These are phyloP conservation scores for Chloroclysta siterata DNA, from an alignment of 2,888 invertebrate genomes.

Conservation along the genomic window DNA sequence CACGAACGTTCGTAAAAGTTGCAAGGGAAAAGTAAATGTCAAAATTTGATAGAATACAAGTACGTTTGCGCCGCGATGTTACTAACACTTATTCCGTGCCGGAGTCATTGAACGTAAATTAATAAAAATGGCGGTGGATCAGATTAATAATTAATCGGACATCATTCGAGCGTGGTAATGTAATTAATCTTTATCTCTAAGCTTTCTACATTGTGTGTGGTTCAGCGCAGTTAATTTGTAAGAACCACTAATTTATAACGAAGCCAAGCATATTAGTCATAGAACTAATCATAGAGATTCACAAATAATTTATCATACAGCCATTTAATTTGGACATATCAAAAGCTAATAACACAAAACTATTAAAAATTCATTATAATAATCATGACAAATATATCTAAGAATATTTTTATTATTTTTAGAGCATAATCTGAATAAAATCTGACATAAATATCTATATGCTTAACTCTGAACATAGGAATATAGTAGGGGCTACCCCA, in stretches of 20 bases:
- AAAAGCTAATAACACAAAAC: background rate
- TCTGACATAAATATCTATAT: background rate
- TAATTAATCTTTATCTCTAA: constrained; percentile 45
- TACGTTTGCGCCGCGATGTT: constrained; percentile 26
- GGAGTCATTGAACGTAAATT: constrained; percentile 36
- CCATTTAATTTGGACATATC: too few relatives aligned
- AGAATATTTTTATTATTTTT: too few relatives aligned
- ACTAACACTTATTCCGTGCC: background rate
- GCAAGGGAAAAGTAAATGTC: constrained; percentile 33
- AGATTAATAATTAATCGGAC: constrained; percentile 43
- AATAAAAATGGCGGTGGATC: constrained; percentile 44
- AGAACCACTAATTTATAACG: background rate
- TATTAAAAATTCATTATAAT: too few relatives aligned
- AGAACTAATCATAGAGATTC: background rate
- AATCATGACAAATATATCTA: too few relatives aligned
- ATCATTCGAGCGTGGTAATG: constrained; percentile 40
- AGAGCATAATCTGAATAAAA: background rate
- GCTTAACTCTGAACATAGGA: background rate
- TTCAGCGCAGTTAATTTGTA: constrained; percentile 3
- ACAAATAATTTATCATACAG: background rate
- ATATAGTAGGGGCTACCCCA: background rate
- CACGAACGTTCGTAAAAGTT: background rate
- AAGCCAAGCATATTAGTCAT: background rate
- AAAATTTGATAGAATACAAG: constrained; percentile 45
- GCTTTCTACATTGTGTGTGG: constrained; percentile 35